Evolutionary conservation across 2,888 invertebrate species (phyloP).

Genomic region (Drosophila kokeensis): DNA sequence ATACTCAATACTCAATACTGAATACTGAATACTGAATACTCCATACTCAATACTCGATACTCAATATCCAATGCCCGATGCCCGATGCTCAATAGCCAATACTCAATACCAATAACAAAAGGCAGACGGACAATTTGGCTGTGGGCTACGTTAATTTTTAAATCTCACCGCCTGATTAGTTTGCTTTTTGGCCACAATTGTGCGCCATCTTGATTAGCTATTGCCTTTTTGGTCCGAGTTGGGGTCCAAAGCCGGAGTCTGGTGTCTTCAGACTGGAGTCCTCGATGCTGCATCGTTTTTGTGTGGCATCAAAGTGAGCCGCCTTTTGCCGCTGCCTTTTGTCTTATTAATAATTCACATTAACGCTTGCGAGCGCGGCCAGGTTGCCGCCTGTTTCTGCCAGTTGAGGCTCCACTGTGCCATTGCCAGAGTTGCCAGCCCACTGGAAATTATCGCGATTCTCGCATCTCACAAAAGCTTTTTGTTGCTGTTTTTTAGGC

Average conservation of each 20-base stretch:
- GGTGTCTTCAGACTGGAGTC: background rate
- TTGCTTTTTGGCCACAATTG: conserved; percentile 69
- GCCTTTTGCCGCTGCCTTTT: conserved; percentile 79
- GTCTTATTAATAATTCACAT: conserved; percentile 85
- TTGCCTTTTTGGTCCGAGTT: conserved; percentile 20
- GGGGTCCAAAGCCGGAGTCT: background rate
- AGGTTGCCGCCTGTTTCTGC: conserved; percentile 69
- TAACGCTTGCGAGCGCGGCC: conserved; percentile 83
- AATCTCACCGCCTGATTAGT: conserved; percentile 85
- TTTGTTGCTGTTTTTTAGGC: conserved; percentile 44
- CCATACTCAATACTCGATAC: conserved; percentile 4
- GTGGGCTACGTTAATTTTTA: conserved; percentile 82
- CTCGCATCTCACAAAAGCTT: conserved; percentile 49
- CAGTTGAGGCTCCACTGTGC: conserved; percentile 9
- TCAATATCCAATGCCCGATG: conserved; percentile 9
- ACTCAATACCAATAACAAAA: conserved; percentile 18
- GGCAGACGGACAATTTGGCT: conserved; percentile 55
- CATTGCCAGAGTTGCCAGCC: conserved; percentile 63
- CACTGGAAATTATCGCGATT: conserved; percentile 61
- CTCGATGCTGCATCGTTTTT: conserved; percentile 15
- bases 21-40: background rate
- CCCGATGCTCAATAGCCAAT: conserved; percentile 8
- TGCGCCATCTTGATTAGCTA: conserved; percentile 77
- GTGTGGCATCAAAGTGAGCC: conserved; percentile 72
- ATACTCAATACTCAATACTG: conserved; percentile 10